Conservation (phyloP, 2,888 invertebrate genomes). For the Abrostola triplasia region DNA sequence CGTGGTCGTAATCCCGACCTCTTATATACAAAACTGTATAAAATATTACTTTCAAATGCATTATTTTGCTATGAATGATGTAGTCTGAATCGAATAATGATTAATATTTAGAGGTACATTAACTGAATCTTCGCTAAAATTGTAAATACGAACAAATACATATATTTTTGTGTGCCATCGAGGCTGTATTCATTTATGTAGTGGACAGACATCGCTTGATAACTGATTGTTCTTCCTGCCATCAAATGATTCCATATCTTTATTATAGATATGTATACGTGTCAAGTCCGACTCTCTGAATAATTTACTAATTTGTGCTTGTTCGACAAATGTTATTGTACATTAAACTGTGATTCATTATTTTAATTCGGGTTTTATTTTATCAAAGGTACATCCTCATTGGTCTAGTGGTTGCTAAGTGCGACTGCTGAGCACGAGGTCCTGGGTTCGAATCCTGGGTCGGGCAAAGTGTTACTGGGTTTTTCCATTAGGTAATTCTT, state of each 20-base stretch:
- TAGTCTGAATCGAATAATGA: constrained; percentile 41
- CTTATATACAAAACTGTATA: constrained; percentile 19
- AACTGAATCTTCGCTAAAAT: constrained; percentile 38
- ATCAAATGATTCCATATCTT: constrained; percentile 37
- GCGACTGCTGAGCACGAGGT: no score
- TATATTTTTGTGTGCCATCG: constrained; percentile 57
- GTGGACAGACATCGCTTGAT: constrained; percentile 30
- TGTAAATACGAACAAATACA: constrained; percentile 54
- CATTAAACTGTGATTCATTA: constrained; percentile 56
- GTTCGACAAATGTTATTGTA: constrained; percentile 55
- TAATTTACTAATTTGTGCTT: constrained; percentile 51
- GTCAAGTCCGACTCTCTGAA: constrained; percentile 46
- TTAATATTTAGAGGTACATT: constrained; percentile 25
- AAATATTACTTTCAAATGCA: constrained; percentile 20
- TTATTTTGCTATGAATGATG: constrained; percentile 32
- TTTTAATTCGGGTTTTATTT: constrained; percentile 40
- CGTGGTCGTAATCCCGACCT: not conserved
- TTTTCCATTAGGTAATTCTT: no score
- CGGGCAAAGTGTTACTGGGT: no score
- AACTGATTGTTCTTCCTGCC: constrained; percentile 33
- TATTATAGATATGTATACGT: constrained; percentile 30
- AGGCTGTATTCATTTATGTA: constrained; percentile 50
- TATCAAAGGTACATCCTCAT: not conserved
- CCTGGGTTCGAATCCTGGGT: no score
- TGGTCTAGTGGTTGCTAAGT: no score